Percentiles rank a stretch among this genome's conserved stretches.
Evolutionary conservation across 2,113 vertebrate genomes (phyloP).

Genomic region (Cepphus grylle): DNA sequence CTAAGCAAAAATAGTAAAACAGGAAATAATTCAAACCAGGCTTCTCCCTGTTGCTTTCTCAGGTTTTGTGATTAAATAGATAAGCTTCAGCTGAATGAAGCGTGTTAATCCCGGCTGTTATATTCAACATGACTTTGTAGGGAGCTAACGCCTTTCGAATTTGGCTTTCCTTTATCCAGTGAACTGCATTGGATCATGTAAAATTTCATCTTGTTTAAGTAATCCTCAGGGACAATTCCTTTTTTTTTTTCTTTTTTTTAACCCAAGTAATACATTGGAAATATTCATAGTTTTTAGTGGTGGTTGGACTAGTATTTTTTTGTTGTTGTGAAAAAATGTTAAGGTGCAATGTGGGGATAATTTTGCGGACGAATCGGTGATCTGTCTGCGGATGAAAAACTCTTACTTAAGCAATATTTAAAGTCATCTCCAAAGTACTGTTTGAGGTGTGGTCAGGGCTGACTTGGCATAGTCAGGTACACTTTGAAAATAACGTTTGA

Average conservation of each 20-base stretch:
- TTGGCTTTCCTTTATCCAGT: background rate
- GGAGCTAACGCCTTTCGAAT: background rate
- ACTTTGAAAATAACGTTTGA: background rate
- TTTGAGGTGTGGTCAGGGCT: background rate
- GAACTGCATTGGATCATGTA: background rate
- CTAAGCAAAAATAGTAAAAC: background rate
- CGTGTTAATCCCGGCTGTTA: background rate
- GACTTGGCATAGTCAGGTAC: background rate
- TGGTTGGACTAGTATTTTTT: background rate
- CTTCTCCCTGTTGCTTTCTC: background rate
- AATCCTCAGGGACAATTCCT: background rate
- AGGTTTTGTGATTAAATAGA: background rate
- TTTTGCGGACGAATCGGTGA: background rate
- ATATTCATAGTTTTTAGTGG: accelerated
- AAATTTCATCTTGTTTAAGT: background rate
- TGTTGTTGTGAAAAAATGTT: background rate
- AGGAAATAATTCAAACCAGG: background rate
- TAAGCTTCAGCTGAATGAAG: background rate
- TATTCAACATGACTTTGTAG: background rate
- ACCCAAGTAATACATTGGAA: background rate
- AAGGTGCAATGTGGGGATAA: background rate
- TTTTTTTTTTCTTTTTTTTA: background rate
- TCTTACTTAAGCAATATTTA: background rate
- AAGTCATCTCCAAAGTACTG: background rate
- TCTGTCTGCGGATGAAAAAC: background rate